Percentiles rank a stretch among this genome's conserved stretches.
These are phyloP conservation scores for Dorcus parallelipipedus DNA, from an alignment of 2,888 invertebrate genomes.

Conservation along the genomic window DNA sequence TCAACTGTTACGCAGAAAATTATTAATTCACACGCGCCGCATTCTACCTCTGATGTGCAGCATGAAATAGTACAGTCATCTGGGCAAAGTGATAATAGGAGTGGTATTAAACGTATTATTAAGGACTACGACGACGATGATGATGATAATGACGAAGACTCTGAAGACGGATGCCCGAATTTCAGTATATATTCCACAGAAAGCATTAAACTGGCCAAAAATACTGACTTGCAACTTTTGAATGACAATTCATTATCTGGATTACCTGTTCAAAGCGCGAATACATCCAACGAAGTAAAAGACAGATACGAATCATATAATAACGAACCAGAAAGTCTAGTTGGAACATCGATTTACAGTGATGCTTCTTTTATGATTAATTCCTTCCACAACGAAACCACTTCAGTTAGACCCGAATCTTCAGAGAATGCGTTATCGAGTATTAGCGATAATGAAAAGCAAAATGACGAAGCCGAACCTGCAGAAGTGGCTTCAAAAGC, in stretches of 20 bases:
- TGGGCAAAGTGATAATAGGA: constrained; percentile 33
- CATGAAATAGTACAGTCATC: constrained; percentile 38
- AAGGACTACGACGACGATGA: constrained; percentile 47
- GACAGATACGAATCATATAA: background rate
- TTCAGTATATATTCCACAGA: constrained; percentile 81
- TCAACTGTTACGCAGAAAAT: constrained; percentile 10
- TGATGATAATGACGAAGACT: constrained; percentile 55
- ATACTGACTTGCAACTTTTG: constrained; percentile 41
- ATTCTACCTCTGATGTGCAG: constrained; percentile 33
- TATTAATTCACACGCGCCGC: constrained; percentile 2
- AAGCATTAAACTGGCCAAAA: constrained; percentile 70
- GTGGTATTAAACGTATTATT: too few relatives aligned
- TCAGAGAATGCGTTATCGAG: background rate
- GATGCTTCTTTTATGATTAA: too few relatives aligned
- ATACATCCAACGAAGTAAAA: background rate
- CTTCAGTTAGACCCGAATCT: background rate
- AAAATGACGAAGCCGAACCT: background rate
- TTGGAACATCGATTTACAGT: background rate
- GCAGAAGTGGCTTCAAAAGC: background rate
- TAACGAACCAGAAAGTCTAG: background rate
- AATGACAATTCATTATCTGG: background rate
- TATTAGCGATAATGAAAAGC: background rate
- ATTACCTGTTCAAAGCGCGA: background rate
- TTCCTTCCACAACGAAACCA: too few relatives aligned
- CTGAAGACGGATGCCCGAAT: constrained; percentile 75